Evolutionary conservation across 2,888 invertebrate species (phyloP).

Genomic region (Azorinus chamasolen): DNA sequence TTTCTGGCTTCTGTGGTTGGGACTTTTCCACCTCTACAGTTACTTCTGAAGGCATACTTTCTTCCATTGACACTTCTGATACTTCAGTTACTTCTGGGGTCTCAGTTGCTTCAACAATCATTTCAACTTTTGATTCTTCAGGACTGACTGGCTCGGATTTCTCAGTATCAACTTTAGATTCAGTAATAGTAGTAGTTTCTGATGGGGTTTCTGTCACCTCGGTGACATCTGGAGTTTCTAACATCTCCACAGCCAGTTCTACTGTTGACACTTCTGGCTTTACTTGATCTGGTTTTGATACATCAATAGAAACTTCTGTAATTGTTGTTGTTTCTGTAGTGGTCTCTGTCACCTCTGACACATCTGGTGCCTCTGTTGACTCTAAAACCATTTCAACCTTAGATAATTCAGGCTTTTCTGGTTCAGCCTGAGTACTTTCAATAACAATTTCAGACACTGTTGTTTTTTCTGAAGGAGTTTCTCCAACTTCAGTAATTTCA

Average conservation of each 20-base stretch:
- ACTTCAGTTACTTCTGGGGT: slow-evolving; percentile 52
- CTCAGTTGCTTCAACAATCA: slow-evolving; percentile 43
- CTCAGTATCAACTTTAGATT: slow-evolving; percentile 41
- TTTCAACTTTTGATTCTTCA: slow-evolving; percentile 46
- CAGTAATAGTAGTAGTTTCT: slow-evolving; percentile 30
- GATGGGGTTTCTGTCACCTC: slow-evolving; percentile 18
- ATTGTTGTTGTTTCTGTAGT: slow-evolving; percentile 21
- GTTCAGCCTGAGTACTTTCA: slow-evolving; percentile 51
- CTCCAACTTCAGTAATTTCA: slow-evolving; percentile 46
- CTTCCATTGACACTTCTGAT: not conserved
- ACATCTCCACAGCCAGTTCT: slow-evolving; percentile 23
- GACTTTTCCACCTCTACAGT: no score
- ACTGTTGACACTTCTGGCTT: slow-evolving; percentile 45
- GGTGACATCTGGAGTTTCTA: slow-evolving; percentile 31
- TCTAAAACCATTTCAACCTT: slow-evolving; percentile 51
- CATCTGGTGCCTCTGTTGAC: slow-evolving; percentile 35
- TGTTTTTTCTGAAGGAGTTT: slow-evolving; percentile 52
- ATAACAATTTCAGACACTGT: slow-evolving; percentile 39
- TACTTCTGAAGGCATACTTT: no score
- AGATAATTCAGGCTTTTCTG: slow-evolving; percentile 46
- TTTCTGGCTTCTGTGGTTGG: no score
- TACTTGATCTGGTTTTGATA: slow-evolving; percentile 23
- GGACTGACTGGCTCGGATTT: slow-evolving; percentile 39
- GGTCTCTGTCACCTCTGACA: slow-evolving; percentile 42
- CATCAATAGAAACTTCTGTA: slow-evolving; percentile 31